Evolutionary conservation across 2,113 vertebrate genomes (phyloP), one percentile per base, ranked within the genome.

Genomic region (Columbina picui): DNA sequence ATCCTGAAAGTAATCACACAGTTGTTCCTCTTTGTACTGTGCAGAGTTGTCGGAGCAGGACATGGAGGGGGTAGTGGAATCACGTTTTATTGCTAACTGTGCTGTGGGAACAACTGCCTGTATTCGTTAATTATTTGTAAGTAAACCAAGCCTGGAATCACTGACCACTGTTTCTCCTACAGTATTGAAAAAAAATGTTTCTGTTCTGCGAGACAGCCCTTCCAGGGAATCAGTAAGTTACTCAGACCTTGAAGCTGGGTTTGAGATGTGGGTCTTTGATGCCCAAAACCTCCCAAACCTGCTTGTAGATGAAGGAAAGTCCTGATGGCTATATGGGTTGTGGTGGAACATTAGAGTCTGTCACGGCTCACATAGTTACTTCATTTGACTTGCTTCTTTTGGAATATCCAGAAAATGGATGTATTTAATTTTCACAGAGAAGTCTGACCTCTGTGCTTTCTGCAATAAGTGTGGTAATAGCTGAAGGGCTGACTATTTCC

Each of bases 101-200:
- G 22, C 61, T 4, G 4, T 39, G 22, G 47, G 47, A 84, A n/a
- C 36, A 29, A 76, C 29, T 19, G 56, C 53, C 47, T 41, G 19
- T 61, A 56, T 61, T 74, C 36, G 81, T 93, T 94, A 89, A 93
- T 93, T 81, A 70, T 89, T 89, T 87, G 47, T 91, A 70, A 78
- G 26, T 61, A 70, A 39, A 71, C 21, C 15, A 65, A 61, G 60
- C 57, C 41, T 6, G 9, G 69, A 81, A 88, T 77, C 50, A 11
- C 36, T 79, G 79, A 43, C 39, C 20, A 12, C 13, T 60, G 8
- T 27, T 85, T 86, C 21, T 84, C 32, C 36, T 47, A 2, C 3
- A 3, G 8, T 61, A 19, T 16, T 56, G 68, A 68, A 90, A 69
- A 85, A n/a, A 90, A 3, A 14, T 41, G 16, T 41, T 71, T 56